Evolutionary conservation across 2,113 vertebrate species (phyloP).

Genomic region (Tyto alba): DNA sequence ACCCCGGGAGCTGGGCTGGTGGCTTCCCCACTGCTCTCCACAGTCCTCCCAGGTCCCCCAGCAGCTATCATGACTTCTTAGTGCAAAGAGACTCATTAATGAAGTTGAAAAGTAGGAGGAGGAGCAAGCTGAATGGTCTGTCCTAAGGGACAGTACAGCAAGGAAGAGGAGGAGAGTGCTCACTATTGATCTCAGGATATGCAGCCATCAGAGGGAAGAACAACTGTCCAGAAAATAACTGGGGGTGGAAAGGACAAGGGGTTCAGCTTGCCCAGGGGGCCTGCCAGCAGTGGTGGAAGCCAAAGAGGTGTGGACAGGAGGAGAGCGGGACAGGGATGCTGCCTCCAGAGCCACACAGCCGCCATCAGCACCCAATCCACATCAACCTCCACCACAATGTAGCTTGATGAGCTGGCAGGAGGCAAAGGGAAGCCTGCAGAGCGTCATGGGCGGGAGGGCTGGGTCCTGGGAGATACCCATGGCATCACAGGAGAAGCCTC

Average conservation of each 20-base stretch:
- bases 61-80: background rate
- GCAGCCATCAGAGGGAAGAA: background rate
- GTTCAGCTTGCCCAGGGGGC: background rate
- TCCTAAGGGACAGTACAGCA: slow-evolving; percentile 13
- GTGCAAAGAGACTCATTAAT: slow-evolving; percentile 27
- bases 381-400: background rate
- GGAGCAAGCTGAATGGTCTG: slow-evolving; percentile 6
- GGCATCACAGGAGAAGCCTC: background rate
- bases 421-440: background rate
- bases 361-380: background rate
- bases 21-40: background rate
- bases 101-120: slow-evolving; percentile 43
- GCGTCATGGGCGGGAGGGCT: background rate
- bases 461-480: background rate
- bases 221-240: rapidly evolving
- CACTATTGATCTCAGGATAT: background rate
- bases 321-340: background rate
- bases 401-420: background rate
- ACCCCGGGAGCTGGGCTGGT: rapidly evolving
- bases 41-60: background rate
- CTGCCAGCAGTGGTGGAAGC: background rate
- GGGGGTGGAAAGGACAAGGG: background rate
- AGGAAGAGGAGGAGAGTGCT: background rate
- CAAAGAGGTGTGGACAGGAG: background rate
- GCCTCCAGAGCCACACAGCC: background rate